Conservation (phyloP, 2,888 invertebrate genomes). For the Agrypnus murinus region DNA sequence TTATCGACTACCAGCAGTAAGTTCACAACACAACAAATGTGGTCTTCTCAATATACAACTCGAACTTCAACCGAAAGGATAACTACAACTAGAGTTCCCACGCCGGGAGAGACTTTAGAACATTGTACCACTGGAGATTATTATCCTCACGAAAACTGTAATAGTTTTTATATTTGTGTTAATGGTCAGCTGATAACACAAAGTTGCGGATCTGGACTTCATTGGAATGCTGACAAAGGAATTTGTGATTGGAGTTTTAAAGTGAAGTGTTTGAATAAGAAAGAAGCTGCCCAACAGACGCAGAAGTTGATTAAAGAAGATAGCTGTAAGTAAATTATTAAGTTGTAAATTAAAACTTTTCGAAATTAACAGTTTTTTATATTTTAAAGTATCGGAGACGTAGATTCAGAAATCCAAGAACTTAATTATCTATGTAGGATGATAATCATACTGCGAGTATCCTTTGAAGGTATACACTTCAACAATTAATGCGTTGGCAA, state of each 20-base stretch:
- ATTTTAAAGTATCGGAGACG: no score
- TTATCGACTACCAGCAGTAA: conserved; percentile 55
- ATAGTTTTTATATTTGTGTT: conserved; percentile 85
- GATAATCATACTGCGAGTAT: no score
- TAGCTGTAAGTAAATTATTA: conserved; percentile 27
- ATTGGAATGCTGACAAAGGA: conserved; percentile 79
- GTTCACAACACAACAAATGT: conserved; percentile 63
- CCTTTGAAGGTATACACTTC: no score
- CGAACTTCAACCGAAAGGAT: conserved; percentile 52
- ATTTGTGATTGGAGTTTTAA: conserved; percentile 86
- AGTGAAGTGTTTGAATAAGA: conserved; percentile 75
- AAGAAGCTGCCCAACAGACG: conserved; percentile 41
- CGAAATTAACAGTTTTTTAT: no score
- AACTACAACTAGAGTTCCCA: conserved; percentile 48
- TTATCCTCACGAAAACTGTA: conserved; percentile 83
- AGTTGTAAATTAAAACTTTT: no score
- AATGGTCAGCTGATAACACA: conserved; percentile 81
- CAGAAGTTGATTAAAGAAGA: conserved; percentile 46
- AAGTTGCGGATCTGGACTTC: conserved; percentile 84
- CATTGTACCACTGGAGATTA: conserved; percentile 83
- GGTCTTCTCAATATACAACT: conserved; percentile 32
- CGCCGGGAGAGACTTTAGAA: conserved; percentile 41
- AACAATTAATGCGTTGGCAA: no score
- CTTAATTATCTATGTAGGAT: no score
- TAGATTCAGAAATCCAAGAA: no score